Base-by-base conservation (phyloP, 2,797 vertebrate species). In the Stomatorhinus walkeri region DNA sequence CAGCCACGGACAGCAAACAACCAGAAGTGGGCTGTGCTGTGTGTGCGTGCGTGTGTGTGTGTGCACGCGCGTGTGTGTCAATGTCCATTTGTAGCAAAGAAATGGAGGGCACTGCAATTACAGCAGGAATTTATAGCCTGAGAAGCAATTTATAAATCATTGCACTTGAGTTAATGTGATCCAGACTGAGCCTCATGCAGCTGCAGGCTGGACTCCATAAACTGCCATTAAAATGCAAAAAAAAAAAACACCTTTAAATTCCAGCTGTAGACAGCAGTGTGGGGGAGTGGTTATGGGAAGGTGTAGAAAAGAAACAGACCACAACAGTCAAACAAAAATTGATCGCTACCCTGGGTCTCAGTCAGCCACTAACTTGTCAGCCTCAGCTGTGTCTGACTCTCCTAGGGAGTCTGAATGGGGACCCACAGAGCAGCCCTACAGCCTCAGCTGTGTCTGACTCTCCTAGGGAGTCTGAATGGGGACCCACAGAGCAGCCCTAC, bases 101-200 rank as follows among this genome's bases (percentile, higher is more conserved):
- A 87, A 87, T 24, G 54, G 85, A 51, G 84, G 88, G 88, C 64
- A 64, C 10, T 94, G 88, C 94, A 95, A 94, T 95, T 95, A 95
- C 93, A 94, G 93, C 91, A 92, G 93, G 94, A 94, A 96, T 95
- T 95, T 95, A 96, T 93, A 94, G 94, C 94, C 94, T 93, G 91
- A 94, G 94, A 92, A 94, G 93, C 87, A 92, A 95, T 93, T 94
- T 93, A 91, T 95, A 95, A 95, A 95, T 95, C 94, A 94, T 72
- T 22, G 88, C 59, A 89, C 91, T 85, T 84, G 83, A 84, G 83
- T 87, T 91, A 92, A 92, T 89, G 88, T 49, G 87, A 92, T 88
- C 89, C 91, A 89, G 89, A 91, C 88, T 89, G 88, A 51, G 81
- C 64, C 87, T 79, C 51, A 87, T 54, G 87, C 89, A 91, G 90